Conservation (phyloP, 2,888 invertebrate species). For the Unio pictorum region DNA sequence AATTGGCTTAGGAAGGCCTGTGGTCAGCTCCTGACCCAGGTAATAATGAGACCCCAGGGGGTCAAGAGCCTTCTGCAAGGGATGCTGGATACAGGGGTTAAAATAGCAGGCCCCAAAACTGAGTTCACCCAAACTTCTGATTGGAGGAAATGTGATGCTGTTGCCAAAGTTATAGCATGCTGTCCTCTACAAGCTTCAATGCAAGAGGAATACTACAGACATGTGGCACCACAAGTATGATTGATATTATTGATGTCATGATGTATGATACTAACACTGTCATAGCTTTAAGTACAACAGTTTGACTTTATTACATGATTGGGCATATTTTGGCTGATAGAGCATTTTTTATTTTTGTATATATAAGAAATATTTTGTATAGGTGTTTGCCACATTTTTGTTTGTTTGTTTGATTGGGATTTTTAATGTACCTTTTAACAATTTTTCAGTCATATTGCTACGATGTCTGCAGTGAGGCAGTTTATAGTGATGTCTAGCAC, state of each 20-base stretch:
- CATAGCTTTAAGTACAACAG: no score
- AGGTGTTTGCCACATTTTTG: no score
- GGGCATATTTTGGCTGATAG: no score
- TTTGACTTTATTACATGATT: no score
- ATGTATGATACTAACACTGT: no score
- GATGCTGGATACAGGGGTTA: slow-evolving; percentile 74
- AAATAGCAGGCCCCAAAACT: slow-evolving; percentile 11
- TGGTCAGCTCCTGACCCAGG: slow-evolving; percentile 77
- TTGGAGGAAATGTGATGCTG: slow-evolving; percentile 80
- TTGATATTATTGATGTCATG: neutral
- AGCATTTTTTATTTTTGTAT: no score
- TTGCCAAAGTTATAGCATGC: slow-evolving; percentile 78
- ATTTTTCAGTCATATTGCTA: no score
- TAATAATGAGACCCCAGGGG: slow-evolving; percentile 78
- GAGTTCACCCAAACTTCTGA: slow-evolving; percentile 65
- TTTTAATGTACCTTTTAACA: no score
- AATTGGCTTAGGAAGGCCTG: slow-evolving; percentile 76
- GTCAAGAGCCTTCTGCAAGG: slow-evolving; percentile 79
- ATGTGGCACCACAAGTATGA: slow-evolving; percentile 61
- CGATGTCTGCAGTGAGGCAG: no score
- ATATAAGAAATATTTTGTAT: no score
- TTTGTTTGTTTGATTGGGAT: no score
- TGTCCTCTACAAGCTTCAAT: slow-evolving; percentile 52
- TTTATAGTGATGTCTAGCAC: no score
- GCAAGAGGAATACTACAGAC: slow-evolving; percentile 56